Conservation (phyloP, 2,797 vertebrate genomes). For the Karalla daura region DNA sequence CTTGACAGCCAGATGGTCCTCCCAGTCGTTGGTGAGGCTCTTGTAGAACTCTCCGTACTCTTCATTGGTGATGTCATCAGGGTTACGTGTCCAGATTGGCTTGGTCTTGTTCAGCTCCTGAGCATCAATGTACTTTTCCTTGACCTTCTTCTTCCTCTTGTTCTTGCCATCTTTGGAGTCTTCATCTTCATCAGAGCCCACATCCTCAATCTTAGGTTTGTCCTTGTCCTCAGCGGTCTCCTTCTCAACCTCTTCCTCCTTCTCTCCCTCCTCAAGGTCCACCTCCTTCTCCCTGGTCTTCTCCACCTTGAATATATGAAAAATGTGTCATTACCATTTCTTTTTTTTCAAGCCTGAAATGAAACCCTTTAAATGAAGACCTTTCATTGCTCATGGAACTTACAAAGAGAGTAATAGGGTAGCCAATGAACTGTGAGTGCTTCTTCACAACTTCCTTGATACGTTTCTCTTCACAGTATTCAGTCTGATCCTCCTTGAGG, state of each 20-base stretch:
- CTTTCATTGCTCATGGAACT: neutral
- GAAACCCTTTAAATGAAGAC: too few relatives aligned
- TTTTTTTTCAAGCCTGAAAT: neutral
- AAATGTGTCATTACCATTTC: neutral
- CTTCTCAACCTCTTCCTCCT: conserved; percentile 85
- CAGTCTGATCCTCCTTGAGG: conserved; percentile 94
- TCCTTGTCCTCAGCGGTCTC: conserved; percentile 78
- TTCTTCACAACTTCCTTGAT: conserved; percentile 96
- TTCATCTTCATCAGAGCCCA: conserved; percentile 88
- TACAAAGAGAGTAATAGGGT: conserved; percentile 94
- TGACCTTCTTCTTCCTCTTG: conserved; percentile 96
- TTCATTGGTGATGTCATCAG: conserved; percentile 93
- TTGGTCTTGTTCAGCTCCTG: conserved; percentile 96
- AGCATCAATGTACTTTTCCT: conserved; percentile 84
- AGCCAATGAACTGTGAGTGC: conserved; percentile 97
- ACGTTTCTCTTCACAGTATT: conserved; percentile 91
- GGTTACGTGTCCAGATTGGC: conserved; percentile 96
- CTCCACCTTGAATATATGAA: conserved; percentile 75
- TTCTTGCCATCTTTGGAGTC: conserved; percentile 91
- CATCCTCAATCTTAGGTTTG: conserved; percentile 83
- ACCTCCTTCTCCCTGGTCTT: conserved; percentile 88
- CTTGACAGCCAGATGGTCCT: conserved; percentile 95
- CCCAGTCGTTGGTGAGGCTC: conserved; percentile 97
- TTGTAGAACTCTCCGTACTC: conserved; percentile 96
- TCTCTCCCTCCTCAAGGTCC: conserved; percentile 82